Evolutionary conservation across 2,113 vertebrate species (phyloP).

Genomic region (Podarcis raffonei): DNA sequence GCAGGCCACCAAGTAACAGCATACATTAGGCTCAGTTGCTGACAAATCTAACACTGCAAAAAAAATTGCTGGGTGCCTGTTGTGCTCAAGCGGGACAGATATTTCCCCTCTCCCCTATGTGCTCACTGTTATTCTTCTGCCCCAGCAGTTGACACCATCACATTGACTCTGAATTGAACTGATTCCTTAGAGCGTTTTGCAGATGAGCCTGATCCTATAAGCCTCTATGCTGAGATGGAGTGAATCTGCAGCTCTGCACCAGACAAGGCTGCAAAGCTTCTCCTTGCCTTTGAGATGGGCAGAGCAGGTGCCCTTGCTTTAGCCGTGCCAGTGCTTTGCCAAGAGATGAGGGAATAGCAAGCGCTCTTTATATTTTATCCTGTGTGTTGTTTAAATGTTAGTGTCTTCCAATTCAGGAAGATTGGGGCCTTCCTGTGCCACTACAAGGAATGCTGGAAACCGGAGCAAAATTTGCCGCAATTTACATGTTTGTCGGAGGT

Average conservation of each 20-base stretch:
- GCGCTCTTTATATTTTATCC: not conserved
- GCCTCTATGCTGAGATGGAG: not conserved
- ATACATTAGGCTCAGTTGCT: constrained; percentile 49
- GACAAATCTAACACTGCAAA: not conserved
- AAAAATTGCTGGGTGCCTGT: constrained; percentile 22
- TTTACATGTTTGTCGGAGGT: too few species aligned
- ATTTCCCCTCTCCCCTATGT: not conserved
- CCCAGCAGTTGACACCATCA: not conserved
- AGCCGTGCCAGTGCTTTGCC: not conserved
- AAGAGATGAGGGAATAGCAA: not conserved
- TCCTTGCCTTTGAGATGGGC: too few species aligned
- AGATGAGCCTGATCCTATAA: not conserved
- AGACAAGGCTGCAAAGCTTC: too few species aligned
- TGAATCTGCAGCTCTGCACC: too few species aligned
- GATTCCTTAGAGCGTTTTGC: not conserved
- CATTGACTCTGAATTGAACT: not conserved
- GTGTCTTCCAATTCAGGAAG: not conserved
- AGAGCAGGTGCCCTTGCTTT: not conserved
- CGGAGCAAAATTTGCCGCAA: too few species aligned
- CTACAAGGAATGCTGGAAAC: too few species aligned
- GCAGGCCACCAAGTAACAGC: constrained; percentile 21
- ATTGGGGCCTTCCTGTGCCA: not conserved
- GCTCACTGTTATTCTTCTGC: not conserved
- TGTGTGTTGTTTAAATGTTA: not conserved
- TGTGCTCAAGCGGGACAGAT: not conserved